phyloP scores from a whole-genome alignment of 2,888 invertebrate species.

The Himalopsyche japonica region DNA sequence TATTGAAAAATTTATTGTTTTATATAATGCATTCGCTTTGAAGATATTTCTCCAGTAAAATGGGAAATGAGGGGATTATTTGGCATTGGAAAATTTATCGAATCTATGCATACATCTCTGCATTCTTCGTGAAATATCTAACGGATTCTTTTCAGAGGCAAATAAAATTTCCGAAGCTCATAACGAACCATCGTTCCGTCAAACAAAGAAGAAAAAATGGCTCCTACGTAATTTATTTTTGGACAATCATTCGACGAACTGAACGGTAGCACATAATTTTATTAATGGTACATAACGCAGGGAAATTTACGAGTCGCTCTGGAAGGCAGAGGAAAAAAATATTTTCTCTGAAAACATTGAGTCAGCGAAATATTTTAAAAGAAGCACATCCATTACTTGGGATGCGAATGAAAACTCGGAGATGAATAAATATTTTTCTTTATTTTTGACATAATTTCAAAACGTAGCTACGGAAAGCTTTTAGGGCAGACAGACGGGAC shows the following conservation, averaged over 20 bases:
- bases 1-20: not conserved
- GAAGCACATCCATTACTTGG: not conserved
- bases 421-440: not conserved
- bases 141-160: not conserved
- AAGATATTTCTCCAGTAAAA: too few relatives aligned
- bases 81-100: not conserved
- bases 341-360: not conserved
- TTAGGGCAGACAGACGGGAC: conserved; percentile 11
- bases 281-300: not conserved
- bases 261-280: not conserved
- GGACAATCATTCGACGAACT: not conserved
- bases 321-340: not conserved
- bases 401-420: not conserved
- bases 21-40: too few relatives aligned
- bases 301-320: not conserved
- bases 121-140: not conserved
- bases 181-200: not conserved
- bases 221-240: not conserved
- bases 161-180: not conserved
- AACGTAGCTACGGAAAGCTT: conserved; percentile 12
- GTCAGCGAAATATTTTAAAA: conserved; percentile 6
- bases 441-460: not conserved
- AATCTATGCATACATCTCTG: not conserved
- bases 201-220: not conserved
- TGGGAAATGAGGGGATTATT: too few relatives aligned